phyloP scores from a whole-genome alignment of 2,113 vertebrate species.

The Sardina pilchardus region DNA sequence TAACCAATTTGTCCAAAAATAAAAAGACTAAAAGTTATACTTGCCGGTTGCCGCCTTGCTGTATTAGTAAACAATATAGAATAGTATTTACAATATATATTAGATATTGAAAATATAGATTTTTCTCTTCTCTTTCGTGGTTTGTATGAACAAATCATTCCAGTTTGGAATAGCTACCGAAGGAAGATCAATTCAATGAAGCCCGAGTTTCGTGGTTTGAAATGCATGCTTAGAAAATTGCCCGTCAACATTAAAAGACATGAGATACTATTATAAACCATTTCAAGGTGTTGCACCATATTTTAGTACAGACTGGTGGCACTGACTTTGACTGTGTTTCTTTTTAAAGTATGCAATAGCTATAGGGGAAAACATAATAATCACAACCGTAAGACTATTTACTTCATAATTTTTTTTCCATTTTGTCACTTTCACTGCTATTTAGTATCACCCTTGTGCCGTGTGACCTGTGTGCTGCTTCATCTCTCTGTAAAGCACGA shows the following conservation, averaged over 20 bases:
- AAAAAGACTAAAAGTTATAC: too few species aligned
- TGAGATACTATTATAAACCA: neutral
- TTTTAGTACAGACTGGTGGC: neutral
- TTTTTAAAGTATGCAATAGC: neutral
- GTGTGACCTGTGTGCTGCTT: neutral
- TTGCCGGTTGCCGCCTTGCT: too few species aligned
- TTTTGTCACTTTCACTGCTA: neutral
- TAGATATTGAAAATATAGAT: too few species aligned
- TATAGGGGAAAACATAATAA: neutral
- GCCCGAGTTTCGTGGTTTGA: neutral
- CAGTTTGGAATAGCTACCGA: neutral
- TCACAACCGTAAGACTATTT: neutral
- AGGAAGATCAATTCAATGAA: neutral
- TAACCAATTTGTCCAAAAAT: neutral
- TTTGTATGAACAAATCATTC: too few species aligned
- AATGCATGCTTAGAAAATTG: neutral
- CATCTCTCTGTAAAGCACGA: neutral
- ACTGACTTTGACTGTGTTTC: neutral
- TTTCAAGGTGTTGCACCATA: neutral
- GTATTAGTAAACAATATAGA: too few species aligned
- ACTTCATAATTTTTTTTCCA: neutral
- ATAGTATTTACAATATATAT: neutral
- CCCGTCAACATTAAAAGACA: neutral
- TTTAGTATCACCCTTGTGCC: neutral
- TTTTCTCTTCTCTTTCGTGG: too few species aligned